phyloP scores from a whole-genome alignment of 2,797 vertebrate genomes.

The Lithobates pipiens region DNA sequence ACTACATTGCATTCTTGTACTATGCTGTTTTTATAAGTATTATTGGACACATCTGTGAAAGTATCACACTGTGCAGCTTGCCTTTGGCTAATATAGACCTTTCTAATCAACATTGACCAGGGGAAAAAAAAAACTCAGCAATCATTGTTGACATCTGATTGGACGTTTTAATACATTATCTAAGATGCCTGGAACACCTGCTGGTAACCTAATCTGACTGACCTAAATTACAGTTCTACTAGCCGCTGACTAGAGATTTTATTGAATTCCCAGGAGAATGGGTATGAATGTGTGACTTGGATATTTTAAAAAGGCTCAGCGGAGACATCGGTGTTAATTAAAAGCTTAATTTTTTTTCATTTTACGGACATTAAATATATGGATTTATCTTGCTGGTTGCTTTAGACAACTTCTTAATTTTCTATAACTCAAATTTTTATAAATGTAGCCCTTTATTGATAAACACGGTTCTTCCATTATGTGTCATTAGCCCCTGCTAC shows the following conservation, averaged over 20 bases:
- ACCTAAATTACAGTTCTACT: not conserved
- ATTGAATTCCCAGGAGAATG: not conserved
- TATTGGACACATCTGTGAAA: not conserved
- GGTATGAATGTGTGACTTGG: not conserved
- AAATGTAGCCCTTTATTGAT: not conserved
- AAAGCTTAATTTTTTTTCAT: not conserved
- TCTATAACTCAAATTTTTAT: not conserved
- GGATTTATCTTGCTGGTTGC: not conserved
- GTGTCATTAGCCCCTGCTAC: conserved; percentile 32
- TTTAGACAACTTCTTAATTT: not conserved
- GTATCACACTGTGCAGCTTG: not conserved
- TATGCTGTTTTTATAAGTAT: not conserved
- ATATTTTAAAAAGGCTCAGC: not conserved
- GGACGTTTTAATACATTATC: not conserved
- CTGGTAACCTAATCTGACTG: not conserved
- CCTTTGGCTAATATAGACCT: not conserved
- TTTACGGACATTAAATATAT: not conserved
- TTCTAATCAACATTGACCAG: not conserved
- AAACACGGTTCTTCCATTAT: conserved; percentile 45
- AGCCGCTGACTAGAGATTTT: not conserved
- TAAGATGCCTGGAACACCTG: not conserved
- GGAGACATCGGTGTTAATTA: not conserved
- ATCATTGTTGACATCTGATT: not conserved
- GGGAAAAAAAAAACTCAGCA: not conserved
- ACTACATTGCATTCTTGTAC: not conserved